phyloP scores from a whole-genome alignment of 2,888 invertebrate genomes.

The Geotrupes spiniger region DNA sequence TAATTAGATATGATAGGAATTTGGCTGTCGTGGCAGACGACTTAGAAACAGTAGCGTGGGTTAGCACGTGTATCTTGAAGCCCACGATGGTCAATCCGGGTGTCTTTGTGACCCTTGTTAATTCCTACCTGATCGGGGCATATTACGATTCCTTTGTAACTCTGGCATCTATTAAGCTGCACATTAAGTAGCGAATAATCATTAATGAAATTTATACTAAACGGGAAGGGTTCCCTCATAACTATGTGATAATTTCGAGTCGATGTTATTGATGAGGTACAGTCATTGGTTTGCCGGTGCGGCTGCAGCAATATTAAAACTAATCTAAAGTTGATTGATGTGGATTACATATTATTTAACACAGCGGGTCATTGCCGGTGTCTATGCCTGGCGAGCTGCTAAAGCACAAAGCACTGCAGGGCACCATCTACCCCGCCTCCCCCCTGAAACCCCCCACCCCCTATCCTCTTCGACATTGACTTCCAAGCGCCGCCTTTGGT shows the following conservation, averaged over 20 bases:
- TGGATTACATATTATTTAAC: slow-evolving; percentile 40
- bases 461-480: slow-evolving; percentile 15
- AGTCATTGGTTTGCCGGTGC: slow-evolving; percentile 19
- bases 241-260: slow-evolving; percentile 19
- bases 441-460: slow-evolving; percentile 19
- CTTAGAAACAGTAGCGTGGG: background rate
- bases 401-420: slow-evolving; percentile 32
- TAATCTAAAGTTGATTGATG: slow-evolving; percentile 41
- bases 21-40: background rate
- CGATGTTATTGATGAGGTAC: slow-evolving; percentile 23
- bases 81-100: background rate
- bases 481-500: slow-evolving; percentile 11
- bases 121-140: slow-evolving; percentile 15
- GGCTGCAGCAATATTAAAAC: slow-evolving; percentile 36
- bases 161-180: too few species aligned
- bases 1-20: slow-evolving; percentile 6
- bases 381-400: slow-evolving; percentile 32
- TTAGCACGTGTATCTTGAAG: background rate
- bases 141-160: slow-evolving; percentile 19
- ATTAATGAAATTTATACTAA: slow-evolving; percentile 3
- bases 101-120: background rate
- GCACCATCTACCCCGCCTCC: slow-evolving; percentile 25
- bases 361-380: slow-evolving; percentile 37
- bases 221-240: slow-evolving; percentile 9
- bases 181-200: background rate